Percentiles rank a stretch among this genome's conserved stretches.
Evolutionary conservation across 2,113 vertebrate genomes (phyloP).

Genomic region (Helogale parvula): DNA sequence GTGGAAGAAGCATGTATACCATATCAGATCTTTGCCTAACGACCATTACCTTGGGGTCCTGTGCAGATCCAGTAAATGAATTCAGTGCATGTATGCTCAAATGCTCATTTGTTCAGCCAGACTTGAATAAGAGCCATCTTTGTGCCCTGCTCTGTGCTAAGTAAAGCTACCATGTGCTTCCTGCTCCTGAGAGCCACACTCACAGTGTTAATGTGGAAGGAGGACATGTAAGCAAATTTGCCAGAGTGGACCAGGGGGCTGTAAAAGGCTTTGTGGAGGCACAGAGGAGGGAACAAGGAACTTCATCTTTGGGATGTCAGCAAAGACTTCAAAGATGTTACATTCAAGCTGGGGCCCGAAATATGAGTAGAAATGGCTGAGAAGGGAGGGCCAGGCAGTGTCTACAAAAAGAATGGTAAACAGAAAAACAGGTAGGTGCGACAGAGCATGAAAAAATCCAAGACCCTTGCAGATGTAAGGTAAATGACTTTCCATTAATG

Average conservation of each 20-base stretch:
- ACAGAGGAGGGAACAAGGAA: not conserved
- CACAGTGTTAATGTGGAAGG: not conserved
- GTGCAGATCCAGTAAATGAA: not conserved
- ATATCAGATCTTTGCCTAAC: not conserved
- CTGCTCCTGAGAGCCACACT: constrained; percentile 42
- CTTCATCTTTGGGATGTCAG: constrained; percentile 48
- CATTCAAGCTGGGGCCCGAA: constrained; percentile 38
- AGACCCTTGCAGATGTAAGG: not conserved
- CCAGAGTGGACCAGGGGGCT: not conserved
- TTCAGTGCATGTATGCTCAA: not conserved
- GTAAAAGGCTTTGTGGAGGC: not conserved
- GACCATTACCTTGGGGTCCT: not conserved
- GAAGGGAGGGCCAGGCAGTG: constrained; percentile 11
- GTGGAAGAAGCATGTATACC: constrained; percentile 10
- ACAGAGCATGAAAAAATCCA: constrained; percentile 12
- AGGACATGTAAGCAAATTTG: constrained; percentile 8
- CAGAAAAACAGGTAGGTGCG: not conserved
- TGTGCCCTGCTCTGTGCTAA: constrained; percentile 1
- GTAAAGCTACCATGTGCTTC: not conserved
- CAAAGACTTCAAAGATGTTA: constrained; percentile 57
- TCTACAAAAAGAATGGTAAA: constrained; percentile 7
- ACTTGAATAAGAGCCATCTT: not conserved
- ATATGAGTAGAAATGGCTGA: constrained; percentile 31
- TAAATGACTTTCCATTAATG: constrained; percentile 14
- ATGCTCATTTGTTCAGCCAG: not conserved